A percentile compares a stretch with the other conserved stretches of the same genome.
These are phyloP conservation scores for Parthenolecanium corni DNA, from an alignment of 2,888 invertebrate genomes.

Conservation along the genomic window DNA sequence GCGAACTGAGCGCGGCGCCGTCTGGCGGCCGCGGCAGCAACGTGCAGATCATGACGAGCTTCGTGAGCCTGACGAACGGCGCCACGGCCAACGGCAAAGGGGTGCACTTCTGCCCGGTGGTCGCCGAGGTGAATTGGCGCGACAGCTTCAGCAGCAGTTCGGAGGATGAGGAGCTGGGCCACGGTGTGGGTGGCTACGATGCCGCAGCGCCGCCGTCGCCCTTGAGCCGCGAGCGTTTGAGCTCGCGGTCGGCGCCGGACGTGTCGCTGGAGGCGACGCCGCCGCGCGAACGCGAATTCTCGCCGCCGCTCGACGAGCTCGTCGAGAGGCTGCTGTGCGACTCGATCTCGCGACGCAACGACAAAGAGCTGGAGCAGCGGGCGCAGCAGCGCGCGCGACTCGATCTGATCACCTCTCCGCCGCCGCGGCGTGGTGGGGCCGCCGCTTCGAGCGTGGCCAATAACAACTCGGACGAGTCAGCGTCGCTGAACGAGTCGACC, in stretches of 20 bases:
- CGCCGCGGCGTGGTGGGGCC: conserved; percentile 3
- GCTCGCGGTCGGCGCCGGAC: conserved; percentile 16
- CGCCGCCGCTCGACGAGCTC: conserved; percentile 35
- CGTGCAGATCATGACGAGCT: conserved; percentile 35
- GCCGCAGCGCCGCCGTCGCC: conserved; percentile 22
- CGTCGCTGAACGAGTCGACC: conserved; percentile 40
- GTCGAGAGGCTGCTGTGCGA: conserved; percentile 37
- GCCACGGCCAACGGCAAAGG: conserved; percentile 41
- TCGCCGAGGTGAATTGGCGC: conserved; percentile 67
- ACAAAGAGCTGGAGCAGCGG: not conserved
- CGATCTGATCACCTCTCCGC: conserved; percentile 22
- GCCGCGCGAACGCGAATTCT: conserved; percentile 32
- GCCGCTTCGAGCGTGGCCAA: conserved; percentile 20
- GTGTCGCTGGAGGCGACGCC: not conserved
- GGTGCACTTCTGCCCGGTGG: conserved; percentile 68
- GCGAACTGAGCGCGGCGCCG: conserved; percentile 33
- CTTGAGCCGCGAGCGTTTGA: conserved; percentile 18
- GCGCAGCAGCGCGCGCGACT: not conserved
- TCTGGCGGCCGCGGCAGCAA: conserved; percentile 33
- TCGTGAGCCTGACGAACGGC: conserved; percentile 33
- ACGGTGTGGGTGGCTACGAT: conserved; percentile 3
- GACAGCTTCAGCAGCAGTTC: conserved; percentile 44
- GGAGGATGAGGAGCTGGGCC: not conserved
- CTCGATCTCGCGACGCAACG: conserved; percentile 39
- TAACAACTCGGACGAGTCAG: conserved; percentile 29